A percentile compares a stretch with the other conserved stretches of the same genome.
Evolutionary conservation across 2,888 invertebrate genomes (phyloP).

Genomic region (Pyrgus malvae): DNA sequence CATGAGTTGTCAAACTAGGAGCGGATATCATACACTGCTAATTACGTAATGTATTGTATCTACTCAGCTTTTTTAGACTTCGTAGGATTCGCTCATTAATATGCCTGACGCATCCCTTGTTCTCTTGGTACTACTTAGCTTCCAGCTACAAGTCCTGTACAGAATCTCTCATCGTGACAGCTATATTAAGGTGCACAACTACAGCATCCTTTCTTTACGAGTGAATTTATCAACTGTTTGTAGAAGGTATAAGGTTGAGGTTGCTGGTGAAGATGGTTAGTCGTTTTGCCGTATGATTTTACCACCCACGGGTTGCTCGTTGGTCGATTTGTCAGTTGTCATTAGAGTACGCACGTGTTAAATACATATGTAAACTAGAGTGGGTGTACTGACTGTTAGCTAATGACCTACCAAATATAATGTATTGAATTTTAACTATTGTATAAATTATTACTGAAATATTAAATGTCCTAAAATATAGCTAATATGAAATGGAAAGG

Average conservation of each 20-base stretch:
- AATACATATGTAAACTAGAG: no score
- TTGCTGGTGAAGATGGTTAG: slow-evolving; percentile 2
- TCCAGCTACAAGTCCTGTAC: slow-evolving; percentile 31
- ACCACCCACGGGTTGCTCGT: slow-evolving; percentile 65
- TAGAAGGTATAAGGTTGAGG: slow-evolving; percentile 28
- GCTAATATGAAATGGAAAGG: no score
- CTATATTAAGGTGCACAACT: slow-evolving; percentile 18
- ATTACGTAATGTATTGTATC: neutral
- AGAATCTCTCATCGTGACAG: slow-evolving; percentile 35
- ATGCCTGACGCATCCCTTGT: slow-evolving; percentile 31
- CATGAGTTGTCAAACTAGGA: no score
- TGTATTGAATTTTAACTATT: no score
- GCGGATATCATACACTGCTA: no score
- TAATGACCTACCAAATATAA: no score
- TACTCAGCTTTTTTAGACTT: neutral
- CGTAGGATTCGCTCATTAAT: slow-evolving; percentile 29
- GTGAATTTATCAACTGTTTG: slow-evolving; percentile 7
- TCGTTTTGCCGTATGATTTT: slow-evolving; percentile 26
- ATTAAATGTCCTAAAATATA: no score
- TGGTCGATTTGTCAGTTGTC: slow-evolving; percentile 71
- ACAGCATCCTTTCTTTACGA: neutral
- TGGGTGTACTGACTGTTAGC: no score
- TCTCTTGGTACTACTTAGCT: slow-evolving; percentile 26
- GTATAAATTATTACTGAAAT: no score
- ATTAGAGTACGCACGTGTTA: slow-evolving; percentile 56